A percentile compares a stretch with the other conserved stretches of the same genome.
These are phyloP conservation scores for Sceliomorpha sp. DNA, from an alignment of 2,888 invertebrate species.

Conservation along the genomic window DNA sequence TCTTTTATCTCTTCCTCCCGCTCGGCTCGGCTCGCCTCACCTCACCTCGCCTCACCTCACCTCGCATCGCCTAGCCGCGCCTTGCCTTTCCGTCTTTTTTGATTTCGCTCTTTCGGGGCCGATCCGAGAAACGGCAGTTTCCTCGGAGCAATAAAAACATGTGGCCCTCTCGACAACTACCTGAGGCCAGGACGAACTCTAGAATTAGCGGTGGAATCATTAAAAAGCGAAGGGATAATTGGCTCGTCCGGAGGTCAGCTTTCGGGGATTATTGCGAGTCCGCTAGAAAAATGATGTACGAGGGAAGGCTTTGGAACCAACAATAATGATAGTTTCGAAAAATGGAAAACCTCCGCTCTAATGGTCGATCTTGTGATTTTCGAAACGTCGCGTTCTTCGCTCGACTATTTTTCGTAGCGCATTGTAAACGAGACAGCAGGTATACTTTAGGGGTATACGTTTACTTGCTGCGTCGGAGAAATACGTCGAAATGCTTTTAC, in stretches of 20 bases:
- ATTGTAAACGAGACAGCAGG: too few relatives aligned
- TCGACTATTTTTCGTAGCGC: too few relatives aligned
- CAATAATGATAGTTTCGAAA: neutral
- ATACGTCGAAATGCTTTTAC: too few relatives aligned
- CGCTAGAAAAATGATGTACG: neutral
- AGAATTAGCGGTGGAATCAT: slow-evolving; percentile 28
- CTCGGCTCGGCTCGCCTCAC: too few relatives aligned
- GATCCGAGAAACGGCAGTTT: slow-evolving; percentile 22
- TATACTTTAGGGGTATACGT: too few relatives aligned
- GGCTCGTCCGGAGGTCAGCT: slow-evolving; percentile 8
- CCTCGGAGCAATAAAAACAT: slow-evolving; percentile 8
- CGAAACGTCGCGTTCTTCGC: too few relatives aligned
- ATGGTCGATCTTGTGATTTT: too few relatives aligned
- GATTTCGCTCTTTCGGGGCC: slow-evolving; percentile 23
- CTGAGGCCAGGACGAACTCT: slow-evolving; percentile 16
- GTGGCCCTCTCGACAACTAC: slow-evolving; percentile 19
- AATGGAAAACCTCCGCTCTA: too few relatives aligned
- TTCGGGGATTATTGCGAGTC: neutral
- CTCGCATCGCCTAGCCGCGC: too few relatives aligned
- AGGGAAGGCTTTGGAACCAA: neutral
- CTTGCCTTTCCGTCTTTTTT: slow-evolving; percentile 15
- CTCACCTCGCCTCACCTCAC: too few relatives aligned
- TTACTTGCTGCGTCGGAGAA: too few relatives aligned
- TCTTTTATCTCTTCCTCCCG: slow-evolving; percentile 14
- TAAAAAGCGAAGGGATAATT: slow-evolving; percentile 27